phyloP scores from a whole-genome alignment of 2,888 invertebrate genomes.

The Cheilosia variabilis region DNA sequence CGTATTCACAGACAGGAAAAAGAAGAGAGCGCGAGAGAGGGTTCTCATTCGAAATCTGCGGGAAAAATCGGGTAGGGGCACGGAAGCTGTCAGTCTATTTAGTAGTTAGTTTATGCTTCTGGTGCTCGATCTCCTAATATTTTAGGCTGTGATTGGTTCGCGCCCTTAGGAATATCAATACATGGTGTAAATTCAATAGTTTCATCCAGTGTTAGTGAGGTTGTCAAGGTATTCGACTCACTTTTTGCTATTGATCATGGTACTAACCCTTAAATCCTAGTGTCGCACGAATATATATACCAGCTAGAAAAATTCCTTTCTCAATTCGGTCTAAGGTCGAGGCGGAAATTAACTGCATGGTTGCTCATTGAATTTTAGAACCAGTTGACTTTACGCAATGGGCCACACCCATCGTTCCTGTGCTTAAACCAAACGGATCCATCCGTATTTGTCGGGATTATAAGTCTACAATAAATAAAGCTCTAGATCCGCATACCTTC shows the following conservation, averaged over 20 bases:
- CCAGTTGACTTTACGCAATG: slow-evolving; percentile 55
- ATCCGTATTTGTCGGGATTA: slow-evolving; percentile 76
- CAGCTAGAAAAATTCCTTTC: slow-evolving; percentile 50
- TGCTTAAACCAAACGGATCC: slow-evolving; percentile 66
- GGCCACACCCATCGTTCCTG: slow-evolving; percentile 23
- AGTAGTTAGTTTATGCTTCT: too few relatives aligned
- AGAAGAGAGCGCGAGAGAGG: too few relatives aligned
- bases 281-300: slow-evolving; percentile 23
- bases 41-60: too few relatives aligned
- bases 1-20: too few relatives aligned
- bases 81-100: too few relatives aligned
- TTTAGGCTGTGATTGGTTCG: slow-evolving; percentile 47
- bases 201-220: neutral
- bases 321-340: slow-evolving; percentile 71
- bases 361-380: slow-evolving; percentile 73
- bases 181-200: slow-evolving; percentile 55
- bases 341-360: slow-evolving; percentile 66
- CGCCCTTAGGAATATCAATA: slow-evolving; percentile 54
- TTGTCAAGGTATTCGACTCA: neutral
- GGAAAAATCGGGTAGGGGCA: too few relatives aligned
- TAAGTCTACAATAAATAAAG: slow-evolving; percentile 78
- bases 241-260: slow-evolving; percentile 64
- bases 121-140: slow-evolving; percentile 18
- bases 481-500: slow-evolving; percentile 75
- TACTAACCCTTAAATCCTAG: neutral